Evolutionary conservation across 1,140 invertebrate species (phyloP), one percentile per base, ranked within the genome.

Genomic region (Bombus soroeensis): DNA sequence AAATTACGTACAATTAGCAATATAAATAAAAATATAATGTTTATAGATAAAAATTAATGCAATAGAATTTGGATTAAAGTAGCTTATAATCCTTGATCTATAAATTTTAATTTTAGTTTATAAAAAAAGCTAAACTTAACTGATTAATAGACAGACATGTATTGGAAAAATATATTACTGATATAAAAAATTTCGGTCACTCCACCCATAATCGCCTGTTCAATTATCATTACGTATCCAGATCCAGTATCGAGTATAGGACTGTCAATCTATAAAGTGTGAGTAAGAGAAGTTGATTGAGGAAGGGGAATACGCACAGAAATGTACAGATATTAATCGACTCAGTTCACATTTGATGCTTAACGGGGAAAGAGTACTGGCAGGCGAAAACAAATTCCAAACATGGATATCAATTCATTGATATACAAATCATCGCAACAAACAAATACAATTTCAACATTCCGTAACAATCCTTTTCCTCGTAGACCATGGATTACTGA

Each of bases 401-500:
- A 57, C 4, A 92, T 92, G 91, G 91, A 92, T 78, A 81, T 80
- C 32, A 57, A 62, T 68, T 85, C 62, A 64, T 72, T 81, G 13
- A 86, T 39, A 10, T 34, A 57, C n/a, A 83, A 87, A 64, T 81
- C 71, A n/a, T 74, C 28, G 28, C 39, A 68, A 68, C 32, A 73
- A 70, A 28, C 66, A 4, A 22, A n/a, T 22, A 34, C 57, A 71
- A 72, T 77, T 28, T 77, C 82, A 71, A 57, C 62, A 93, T 93
- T 87, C 94, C 95, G 70, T 94, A 95, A 91, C 34, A 96, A 96
- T 91, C 96, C 96, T 34, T 97, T 96, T 90, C 92, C 91, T n/a
- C 92, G 92, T n/a, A 95, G 97, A 90, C 97, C 97, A 83, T 98
- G 97, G 97, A 96, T 98, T 96, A 93, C 93, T 39, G 95, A 97